phyloP scores from a whole-genome alignment of 2,888 invertebrate species.

The Mellilla xanthometata region DNA sequence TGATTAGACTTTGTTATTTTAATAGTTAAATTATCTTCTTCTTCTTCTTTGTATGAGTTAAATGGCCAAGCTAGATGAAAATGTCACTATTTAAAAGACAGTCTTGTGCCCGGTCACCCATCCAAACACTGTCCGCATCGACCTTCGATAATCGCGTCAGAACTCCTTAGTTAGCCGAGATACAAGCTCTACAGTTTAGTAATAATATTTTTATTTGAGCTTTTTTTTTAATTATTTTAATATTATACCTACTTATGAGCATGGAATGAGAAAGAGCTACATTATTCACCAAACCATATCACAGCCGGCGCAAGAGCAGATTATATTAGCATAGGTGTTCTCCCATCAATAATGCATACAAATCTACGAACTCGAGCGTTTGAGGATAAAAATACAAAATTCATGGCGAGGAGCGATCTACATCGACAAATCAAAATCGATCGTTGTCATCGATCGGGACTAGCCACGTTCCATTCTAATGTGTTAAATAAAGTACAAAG shows the following conservation, averaged over 20 bases:
- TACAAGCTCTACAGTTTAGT: no score
- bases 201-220: no score
- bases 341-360: slow-evolving; percentile 36
- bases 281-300: slow-evolving; percentile 13
- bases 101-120: no score
- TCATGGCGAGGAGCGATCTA: slow-evolving; percentile 53
- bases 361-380: slow-evolving; percentile 30
- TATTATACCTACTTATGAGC: not conserved
- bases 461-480: slow-evolving; percentile 46
- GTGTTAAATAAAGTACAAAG: slow-evolving; percentile 48
- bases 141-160: no score
- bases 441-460: slow-evolving; percentile 41
- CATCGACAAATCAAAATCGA: slow-evolving; percentile 58
- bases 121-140: no score
- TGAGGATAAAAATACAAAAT: slow-evolving; percentile 51
- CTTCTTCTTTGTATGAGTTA: no score
- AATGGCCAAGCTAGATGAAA: no score
- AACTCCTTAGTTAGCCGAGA: no score
- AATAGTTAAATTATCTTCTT: no score
- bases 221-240: slow-evolving; percentile 1
- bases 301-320: slow-evolving; percentile 12
- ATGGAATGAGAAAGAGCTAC: slow-evolving; percentile 6
- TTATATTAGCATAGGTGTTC: slow-evolving; percentile 20
- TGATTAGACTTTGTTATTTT: no score
- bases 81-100: no score